phyloP scores from a whole-genome alignment of 2,797 vertebrate species.

The Oreortyx pictus region DNA sequence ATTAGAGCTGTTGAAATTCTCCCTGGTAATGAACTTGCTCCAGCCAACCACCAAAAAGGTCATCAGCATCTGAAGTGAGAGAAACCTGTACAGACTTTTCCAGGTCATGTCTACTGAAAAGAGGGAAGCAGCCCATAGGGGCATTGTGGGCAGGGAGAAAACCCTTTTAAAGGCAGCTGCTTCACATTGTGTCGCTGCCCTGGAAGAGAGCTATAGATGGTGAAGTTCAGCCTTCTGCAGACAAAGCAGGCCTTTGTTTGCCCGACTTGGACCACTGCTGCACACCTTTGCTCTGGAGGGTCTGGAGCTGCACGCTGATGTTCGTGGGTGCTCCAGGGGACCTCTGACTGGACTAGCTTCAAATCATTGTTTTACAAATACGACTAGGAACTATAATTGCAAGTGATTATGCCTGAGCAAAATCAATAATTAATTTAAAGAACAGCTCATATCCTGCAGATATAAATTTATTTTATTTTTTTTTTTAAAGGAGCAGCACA shows the following conservation, averaged over 20 bases:
- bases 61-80: not conserved
- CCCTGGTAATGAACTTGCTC: not conserved
- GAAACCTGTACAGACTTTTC: not conserved
- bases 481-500: not conserved
- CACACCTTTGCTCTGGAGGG: not conserved
- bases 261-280: not conserved
- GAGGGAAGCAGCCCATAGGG: not conserved
- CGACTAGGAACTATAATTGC: not conserved
- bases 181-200: not conserved
- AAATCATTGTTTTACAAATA: constrained; percentile 23
- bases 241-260: not conserved
- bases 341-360: not conserved
- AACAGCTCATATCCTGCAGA: not conserved
- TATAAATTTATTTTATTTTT: not conserved
- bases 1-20: not conserved
- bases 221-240: not conserved
- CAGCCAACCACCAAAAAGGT: not conserved
- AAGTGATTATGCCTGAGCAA: constrained; percentile 17
- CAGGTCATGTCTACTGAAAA: not conserved
- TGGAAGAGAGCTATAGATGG: not conserved
- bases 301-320: not conserved
- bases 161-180: not conserved
- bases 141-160: not conserved
- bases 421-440: constrained; percentile 57
- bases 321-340: not conserved